Evolutionary conservation across 2,797 vertebrate species (phyloP).

Genomic region (Sebastes cheni): DNA sequence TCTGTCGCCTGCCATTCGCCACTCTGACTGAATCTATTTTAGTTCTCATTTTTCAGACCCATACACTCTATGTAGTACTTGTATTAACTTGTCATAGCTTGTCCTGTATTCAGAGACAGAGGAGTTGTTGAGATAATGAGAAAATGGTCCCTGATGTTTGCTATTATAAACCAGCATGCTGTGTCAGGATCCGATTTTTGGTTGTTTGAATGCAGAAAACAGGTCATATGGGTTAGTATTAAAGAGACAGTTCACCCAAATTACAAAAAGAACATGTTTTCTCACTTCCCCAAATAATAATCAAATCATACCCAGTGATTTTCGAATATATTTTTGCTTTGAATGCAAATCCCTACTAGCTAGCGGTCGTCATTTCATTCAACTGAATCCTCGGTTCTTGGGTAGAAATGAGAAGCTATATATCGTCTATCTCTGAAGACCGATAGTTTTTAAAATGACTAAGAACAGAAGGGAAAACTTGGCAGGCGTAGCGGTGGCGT

Average conservation of each 20-base stretch:
- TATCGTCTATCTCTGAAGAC: not conserved
- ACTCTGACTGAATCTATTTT: not conserved
- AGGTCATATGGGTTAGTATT: not conserved
- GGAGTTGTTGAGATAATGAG: not conserved
- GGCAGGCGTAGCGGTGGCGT: not conserved
- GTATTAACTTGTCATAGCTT: not conserved
- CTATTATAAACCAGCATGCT: not conserved
- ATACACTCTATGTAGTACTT: not conserved
- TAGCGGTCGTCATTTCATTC: too few species aligned
- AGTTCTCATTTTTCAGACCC: not conserved
- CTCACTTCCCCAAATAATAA: rapidly evolving
- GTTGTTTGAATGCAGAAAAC: not conserved
- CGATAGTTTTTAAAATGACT: not conserved
- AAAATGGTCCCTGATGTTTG: not conserved
- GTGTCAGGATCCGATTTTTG: not conserved
- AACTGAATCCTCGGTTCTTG: too few species aligned
- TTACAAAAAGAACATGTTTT: not conserved
- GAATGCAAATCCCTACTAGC: rapidly evolving
- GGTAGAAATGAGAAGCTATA: too few species aligned
- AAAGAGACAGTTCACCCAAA: not conserved
- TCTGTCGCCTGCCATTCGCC: not conserved
- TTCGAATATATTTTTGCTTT: too few species aligned
- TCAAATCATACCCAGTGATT: too few species aligned
- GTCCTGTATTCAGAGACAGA: not conserved
- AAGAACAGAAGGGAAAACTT: not conserved